Percentiles rank a stretch among this genome's conserved stretches.
phyloP scores from a whole-genome alignment of 1,140 invertebrate genomes.

The Orchestia grillus region DNA sequence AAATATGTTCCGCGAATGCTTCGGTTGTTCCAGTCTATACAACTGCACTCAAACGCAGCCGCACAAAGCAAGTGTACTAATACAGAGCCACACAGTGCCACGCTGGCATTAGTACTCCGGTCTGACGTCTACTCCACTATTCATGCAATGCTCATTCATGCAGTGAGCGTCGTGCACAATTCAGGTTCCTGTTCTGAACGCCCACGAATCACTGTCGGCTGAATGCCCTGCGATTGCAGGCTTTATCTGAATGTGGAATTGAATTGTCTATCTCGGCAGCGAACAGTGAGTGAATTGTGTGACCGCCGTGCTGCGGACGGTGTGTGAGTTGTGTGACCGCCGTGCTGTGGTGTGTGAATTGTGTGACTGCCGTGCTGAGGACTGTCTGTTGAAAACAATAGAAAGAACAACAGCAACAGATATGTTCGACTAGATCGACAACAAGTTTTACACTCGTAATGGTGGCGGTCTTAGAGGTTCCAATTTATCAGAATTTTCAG shows the following conservation, averaged over 20 bases:
- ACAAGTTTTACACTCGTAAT: too few relatives aligned
- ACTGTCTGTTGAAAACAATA: not conserved
- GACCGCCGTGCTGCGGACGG: not conserved
- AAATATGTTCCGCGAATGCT: too few relatives aligned
- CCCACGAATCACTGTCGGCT: not conserved
- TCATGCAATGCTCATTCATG: not conserved
- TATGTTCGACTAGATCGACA: not conserved
- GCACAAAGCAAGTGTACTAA: not conserved
- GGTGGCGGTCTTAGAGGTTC: not conserved
- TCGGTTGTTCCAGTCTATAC: too few relatives aligned
- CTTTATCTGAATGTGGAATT: not conserved
- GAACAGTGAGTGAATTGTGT: not conserved
- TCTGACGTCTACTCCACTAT: not conserved
- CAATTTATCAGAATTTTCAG: too few relatives aligned
- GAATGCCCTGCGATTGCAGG: not conserved
- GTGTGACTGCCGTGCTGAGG: not conserved
- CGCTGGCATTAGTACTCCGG: too few relatives aligned
- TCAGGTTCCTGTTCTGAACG: not conserved
- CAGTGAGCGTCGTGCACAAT: not conserved
- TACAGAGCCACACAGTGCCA: not conserved
- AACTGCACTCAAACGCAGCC: too few relatives aligned
- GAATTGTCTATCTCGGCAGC: not conserved
- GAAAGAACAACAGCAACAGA: not conserved
- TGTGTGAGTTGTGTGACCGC: not conserved
- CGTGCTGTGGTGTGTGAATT: too few relatives aligned